Evolutionary conservation across 2,113 vertebrate species (phyloP), one percentile per base, ranked within the genome.

Genomic region (Channa argus): DNA sequence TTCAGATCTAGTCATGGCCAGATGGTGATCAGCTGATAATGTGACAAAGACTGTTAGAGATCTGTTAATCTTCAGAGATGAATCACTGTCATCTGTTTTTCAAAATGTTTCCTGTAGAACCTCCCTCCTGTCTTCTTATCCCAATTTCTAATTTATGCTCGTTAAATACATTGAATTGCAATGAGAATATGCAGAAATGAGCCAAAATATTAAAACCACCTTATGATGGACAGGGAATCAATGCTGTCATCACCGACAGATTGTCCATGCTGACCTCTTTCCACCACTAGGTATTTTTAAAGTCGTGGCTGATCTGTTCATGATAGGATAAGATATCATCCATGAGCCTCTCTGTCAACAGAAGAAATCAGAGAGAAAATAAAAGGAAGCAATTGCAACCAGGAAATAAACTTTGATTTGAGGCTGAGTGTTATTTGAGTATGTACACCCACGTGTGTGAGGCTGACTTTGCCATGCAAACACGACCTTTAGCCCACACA

Each of bases 401-500:
- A 24, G 46, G 10, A 41, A 51, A 51, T 3, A 50, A 38, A 39
- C 47, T 34, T 8, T 45, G 24, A 37, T 37, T 10, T 15, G 9
- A 64, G 38, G 3, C 1, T 58, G 14, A 13, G 38, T 58, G 14
- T 59, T 6, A 41, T 24, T 14, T 41, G 12, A 51, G 47, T 51
- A 14, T 46, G 24, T 33, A 13, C 43, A 13, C 6, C 14, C 10
- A 13, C 5, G 11, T 52, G 38, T 44, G 24, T 33, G 55, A 5
- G 39, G 47, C 36, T 15, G 62, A 24, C 24, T 24, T 66, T 37
- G 33, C 55, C 50, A 47, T 45, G 56, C 49, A 76, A 77, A 79
- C 60, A 69, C 36, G 33, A 73, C 65, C 64, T 87, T 71, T 36
- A 77, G 60, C 75, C 75, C 78, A 33, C 75, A 56, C 71, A 58